Conservation (phyloP, 2,113 vertebrate genomes). For the Zingel zingel region DNA sequence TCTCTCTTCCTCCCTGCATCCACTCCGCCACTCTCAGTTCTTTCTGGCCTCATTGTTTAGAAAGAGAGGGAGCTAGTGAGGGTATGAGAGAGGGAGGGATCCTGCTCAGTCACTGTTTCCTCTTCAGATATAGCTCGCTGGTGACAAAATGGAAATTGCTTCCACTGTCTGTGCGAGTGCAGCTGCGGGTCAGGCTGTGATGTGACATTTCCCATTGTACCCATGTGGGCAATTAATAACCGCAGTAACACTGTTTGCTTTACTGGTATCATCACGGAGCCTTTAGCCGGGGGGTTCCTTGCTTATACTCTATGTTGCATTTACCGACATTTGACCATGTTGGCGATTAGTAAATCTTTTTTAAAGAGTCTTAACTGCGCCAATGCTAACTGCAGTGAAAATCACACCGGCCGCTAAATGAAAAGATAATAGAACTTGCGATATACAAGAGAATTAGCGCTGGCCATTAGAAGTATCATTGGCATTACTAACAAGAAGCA, state of each 20-base stretch:
- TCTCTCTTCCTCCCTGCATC: conserved; percentile 19
- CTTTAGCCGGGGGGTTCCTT: neutral
- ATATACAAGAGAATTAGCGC: neutral
- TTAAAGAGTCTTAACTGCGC: neutral
- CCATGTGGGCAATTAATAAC: conserved; percentile 65
- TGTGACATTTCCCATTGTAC: conserved; percentile 56
- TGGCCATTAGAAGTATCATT: conserved; percentile 4
- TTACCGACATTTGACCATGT: neutral
- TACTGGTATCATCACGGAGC: conserved; percentile 35
- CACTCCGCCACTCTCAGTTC: conserved; percentile 33
- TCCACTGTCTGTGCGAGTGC: conserved; percentile 40
- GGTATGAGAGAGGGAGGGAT: neutral
- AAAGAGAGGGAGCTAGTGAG: conserved; percentile 15
- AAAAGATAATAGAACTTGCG: neutral
- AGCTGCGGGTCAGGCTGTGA: conserved; percentile 28
- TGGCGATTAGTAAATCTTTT: neutral
- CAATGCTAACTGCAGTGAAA: neutral
- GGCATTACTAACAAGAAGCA: neutral
- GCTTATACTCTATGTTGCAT: neutral
- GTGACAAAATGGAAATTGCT: conserved; percentile 61
- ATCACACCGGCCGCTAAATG: neutral
- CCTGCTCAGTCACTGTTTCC: conserved; percentile 20
- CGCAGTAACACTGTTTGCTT: conserved; percentile 48
- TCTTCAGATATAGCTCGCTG: conserved; percentile 37
- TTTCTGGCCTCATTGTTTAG: conserved; percentile 71